These are phyloP conservation scores for Hirtodrosophila duncani DNA, from an alignment of 2,888 invertebrate species.

Conservation along the genomic window DNA sequence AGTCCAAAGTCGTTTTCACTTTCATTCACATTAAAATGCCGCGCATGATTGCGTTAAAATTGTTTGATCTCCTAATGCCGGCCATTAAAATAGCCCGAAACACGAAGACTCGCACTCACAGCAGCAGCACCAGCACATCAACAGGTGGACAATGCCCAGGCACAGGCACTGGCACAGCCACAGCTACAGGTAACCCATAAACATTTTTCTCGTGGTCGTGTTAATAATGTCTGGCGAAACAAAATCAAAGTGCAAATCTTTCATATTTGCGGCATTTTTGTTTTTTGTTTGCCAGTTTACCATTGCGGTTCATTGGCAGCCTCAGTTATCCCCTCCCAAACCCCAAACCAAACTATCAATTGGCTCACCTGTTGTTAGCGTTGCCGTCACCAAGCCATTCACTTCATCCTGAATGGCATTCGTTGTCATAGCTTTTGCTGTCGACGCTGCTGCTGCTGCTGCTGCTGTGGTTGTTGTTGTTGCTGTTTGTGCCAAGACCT, in stretches of 20 bases:
- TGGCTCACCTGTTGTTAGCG: constrained; percentile 60
- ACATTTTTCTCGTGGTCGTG: constrained; percentile 33
- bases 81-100: constrained; percentile 56
- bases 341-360: too few relatives aligned
- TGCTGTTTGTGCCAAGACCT: constrained; percentile 54
- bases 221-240: constrained; percentile 65
- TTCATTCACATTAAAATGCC: constrained; percentile 72
- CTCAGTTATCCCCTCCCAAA: neutral
- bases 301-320: constrained; percentile 53
- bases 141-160: too few relatives aligned
- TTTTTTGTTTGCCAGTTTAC: neutral
- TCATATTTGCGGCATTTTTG: constrained; percentile 58
- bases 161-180: constrained; percentile 5
- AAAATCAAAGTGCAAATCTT: constrained; percentile 71
- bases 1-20: constrained; percentile 60
- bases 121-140: too few relatives aligned
- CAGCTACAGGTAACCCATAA: constrained; percentile 28
- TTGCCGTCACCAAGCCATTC: constrained; percentile 46
- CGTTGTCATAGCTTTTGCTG: constrained; percentile 28
- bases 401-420: constrained; percentile 61
- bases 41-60: constrained; percentile 75
- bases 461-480: constrained; percentile 24
- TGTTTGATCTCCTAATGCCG: constrained; percentile 69
- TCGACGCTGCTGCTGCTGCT: constrained; percentile 7
- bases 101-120: too few relatives aligned